A percentile compares a stretch with the other conserved stretches of the same genome.
phyloP scores from a whole-genome alignment of 2,113 vertebrate genomes.

The Dermatemys mawii region DNA sequence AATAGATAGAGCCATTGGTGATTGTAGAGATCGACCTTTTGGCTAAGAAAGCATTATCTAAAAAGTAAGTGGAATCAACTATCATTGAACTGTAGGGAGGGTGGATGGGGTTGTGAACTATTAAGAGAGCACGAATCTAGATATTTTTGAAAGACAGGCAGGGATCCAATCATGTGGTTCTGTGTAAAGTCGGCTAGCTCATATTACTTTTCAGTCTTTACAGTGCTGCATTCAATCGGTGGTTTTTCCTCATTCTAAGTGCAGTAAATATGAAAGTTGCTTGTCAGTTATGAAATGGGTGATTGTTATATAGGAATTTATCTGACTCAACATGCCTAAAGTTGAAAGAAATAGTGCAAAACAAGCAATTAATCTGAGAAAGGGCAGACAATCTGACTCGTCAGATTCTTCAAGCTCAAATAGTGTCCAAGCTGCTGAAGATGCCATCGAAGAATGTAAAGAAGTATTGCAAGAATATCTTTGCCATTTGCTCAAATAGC shows the following conservation, averaged over 20 bases:
- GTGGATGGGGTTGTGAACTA: no score
- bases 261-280: not conserved
- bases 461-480: not conserved
- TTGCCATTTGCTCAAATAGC: not conserved
- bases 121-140: not conserved
- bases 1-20: no score
- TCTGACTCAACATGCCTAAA: not conserved
- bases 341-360: not conserved
- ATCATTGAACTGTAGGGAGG: no score
- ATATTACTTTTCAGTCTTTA: constrained; percentile 1
- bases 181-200: not conserved
- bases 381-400: rapidly evolving
- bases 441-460: not conserved
- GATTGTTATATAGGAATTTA: not conserved
- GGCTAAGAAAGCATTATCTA: no score
- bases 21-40: no score
- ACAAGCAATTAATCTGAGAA: not conserved
- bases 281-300: not conserved
- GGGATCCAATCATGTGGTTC: not conserved
- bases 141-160: not conserved
- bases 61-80: no score
- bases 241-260: not conserved
- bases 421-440: not conserved
- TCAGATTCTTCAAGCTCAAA: rapidly evolving
- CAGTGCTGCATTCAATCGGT: not conserved